Percentiles rank a stretch among this genome's conserved stretches.
phyloP scores from a whole-genome alignment of 2,888 invertebrate species.

The Apantesis nais region DNA sequence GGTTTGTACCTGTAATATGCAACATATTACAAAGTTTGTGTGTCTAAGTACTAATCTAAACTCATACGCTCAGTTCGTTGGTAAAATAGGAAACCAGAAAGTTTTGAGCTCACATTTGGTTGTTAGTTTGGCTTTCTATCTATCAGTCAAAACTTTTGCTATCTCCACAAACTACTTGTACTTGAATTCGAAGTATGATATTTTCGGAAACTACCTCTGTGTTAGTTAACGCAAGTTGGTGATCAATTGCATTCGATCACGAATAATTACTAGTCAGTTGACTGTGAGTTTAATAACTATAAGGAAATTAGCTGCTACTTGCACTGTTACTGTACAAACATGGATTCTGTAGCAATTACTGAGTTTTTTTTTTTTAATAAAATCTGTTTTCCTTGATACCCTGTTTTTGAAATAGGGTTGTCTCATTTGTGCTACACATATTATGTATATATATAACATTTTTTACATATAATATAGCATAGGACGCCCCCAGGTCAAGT shows the following conservation, averaged over 20 bases:
- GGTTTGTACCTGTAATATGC: neutral
- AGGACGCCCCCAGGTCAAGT: too few species aligned
- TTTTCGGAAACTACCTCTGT: constrained; percentile 23
- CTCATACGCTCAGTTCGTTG: neutral
- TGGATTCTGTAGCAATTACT: neutral
- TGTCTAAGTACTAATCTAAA: neutral
- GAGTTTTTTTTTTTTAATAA: too few species aligned
- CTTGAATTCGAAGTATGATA: constrained; percentile 18
- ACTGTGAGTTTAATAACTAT: neutral
- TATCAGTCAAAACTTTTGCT: constrained; percentile 40
- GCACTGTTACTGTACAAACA: neutral
- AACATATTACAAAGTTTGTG: neutral
- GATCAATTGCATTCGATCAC: neutral
- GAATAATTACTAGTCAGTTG: constrained; percentile 6
- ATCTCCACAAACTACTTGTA: constrained; percentile 20
- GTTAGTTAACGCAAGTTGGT: constrained; percentile 1
- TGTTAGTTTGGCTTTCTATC: constrained; percentile 16
- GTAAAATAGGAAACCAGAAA: constrained; percentile 16
- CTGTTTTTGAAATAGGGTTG: too few species aligned
- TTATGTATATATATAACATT: too few species aligned
- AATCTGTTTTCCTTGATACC: too few species aligned
- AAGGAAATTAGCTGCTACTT: neutral
- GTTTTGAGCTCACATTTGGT: constrained; percentile 23
- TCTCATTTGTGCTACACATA: too few species aligned
- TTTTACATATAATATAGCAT: too few species aligned